These are phyloP conservation scores for Danaus chrysippus DNA, from an alignment of 2,888 invertebrate genomes.

Conservation along the genomic window DNA sequence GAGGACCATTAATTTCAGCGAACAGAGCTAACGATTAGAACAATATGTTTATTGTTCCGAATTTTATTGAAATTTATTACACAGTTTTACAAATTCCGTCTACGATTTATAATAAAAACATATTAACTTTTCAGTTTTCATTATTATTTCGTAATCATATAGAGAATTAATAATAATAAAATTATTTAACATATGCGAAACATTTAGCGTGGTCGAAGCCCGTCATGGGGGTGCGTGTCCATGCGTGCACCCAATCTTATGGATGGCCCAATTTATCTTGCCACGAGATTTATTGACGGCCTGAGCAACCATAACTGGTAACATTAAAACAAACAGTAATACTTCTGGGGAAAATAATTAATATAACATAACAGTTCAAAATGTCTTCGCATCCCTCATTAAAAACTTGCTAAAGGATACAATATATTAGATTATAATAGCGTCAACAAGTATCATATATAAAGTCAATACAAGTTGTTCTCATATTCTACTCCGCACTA, in stretches of 20 bases:
- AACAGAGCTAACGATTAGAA: constrained; percentile 1
- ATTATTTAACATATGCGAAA: too few species aligned
- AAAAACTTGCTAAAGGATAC: too few species aligned
- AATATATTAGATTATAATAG: too few species aligned
- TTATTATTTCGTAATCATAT: not conserved
- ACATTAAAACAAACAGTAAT: too few species aligned
- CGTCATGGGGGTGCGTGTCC: constrained; percentile 1
- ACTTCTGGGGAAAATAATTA: too few species aligned
- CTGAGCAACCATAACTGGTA: not conserved
- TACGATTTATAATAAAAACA: not conserved
- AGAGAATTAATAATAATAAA: too few species aligned
- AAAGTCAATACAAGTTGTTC: constrained; percentile 39
- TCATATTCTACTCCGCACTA: constrained; percentile 44
- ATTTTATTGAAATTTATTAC: not conserved
- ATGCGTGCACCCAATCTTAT: constrained; percentile 14
- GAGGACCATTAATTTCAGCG: not conserved
- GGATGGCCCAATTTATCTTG: constrained; percentile 14
- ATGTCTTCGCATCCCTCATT: too few species aligned
- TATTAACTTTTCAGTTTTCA: not conserved
- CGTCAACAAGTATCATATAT: too few species aligned
- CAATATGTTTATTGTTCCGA: not conserved
- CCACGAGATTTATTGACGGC: constrained; percentile 12
- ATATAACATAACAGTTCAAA: too few species aligned
- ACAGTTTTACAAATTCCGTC: not conserved
- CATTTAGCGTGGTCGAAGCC: too few species aligned